These are phyloP conservation scores for Arvicola amphibius DNA, from an alignment of 2,797 vertebrate species.

Conservation along the genomic window DNA sequence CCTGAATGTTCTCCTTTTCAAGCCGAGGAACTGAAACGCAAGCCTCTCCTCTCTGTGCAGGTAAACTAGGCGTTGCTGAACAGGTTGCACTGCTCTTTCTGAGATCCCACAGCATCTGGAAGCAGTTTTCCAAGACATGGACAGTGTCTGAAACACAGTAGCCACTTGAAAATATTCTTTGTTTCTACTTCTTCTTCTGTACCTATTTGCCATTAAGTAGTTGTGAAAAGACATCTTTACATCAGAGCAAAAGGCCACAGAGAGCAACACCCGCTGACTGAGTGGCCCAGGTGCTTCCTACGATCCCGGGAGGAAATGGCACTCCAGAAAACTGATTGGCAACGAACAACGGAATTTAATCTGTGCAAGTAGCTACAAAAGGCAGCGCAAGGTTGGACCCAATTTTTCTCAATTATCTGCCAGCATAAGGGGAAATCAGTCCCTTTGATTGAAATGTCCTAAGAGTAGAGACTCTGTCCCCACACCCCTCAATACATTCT, in stretches of 20 bases:
- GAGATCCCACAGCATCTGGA: background rate
- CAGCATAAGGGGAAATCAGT: background rate
- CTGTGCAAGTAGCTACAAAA: slow-evolving; percentile 19
- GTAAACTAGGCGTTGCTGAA: background rate
- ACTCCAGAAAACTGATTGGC: background rate
- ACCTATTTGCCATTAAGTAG: background rate
- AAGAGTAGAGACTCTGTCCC: background rate
- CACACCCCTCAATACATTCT: background rate
- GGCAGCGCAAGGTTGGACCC: background rate
- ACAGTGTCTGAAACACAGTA: background rate
- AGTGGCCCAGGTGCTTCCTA: background rate
- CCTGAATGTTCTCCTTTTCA: background rate
- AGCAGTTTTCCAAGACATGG: background rate
- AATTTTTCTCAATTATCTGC: slow-evolving; percentile 33
- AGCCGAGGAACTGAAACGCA: background rate
- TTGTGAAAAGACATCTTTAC: background rate
- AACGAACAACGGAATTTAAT: slow-evolving; percentile 49
- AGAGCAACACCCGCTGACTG: background rate
- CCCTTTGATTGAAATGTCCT: slow-evolving; percentile 3
- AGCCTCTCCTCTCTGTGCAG: background rate
- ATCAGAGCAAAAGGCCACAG: background rate
- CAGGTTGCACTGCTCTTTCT: background rate
- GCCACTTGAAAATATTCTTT: background rate
- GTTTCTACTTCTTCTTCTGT: background rate
- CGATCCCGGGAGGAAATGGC: background rate